Evolutionary conservation across 2,113 vertebrate species (phyloP), one percentile per base, ranked within the genome.

Genomic region (Burhinus oedicnemus): DNA sequence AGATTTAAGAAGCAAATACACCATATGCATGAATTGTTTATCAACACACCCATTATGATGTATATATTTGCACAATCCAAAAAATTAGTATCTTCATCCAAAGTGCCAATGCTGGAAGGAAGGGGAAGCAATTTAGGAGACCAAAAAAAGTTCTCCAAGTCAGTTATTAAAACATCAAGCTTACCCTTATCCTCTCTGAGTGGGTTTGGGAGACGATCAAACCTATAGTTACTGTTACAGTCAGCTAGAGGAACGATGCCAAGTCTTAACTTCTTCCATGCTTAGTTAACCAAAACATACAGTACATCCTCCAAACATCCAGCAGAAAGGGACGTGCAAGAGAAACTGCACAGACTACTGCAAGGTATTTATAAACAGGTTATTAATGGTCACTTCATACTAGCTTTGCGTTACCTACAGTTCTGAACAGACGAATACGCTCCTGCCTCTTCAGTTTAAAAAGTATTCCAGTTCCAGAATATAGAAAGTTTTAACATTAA

Each of bases 401-500:
- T 71, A 76, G 84, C 94, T 96, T 94, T 64, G 95, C 96, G 96
- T 87, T 79, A 94, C 88, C 75, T 80, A 1, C 80, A 90, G 82
- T 93, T 92, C 91, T 72, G 82, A 96, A 97, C 92, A 98, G 78
- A 84, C 57, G 60, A 85, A 95, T 80, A 68, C 83, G 95, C 95
- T 95, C 90, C 97, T 94, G 81, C 79, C 88, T 96, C 86, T 91
- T 96, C 95, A 54, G 82, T 94, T 97, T 89, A 79, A 83, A 97
- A 90, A 97, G 91, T 79, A 82, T 90, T 97, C 93, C 91, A 91
- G 79, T 91, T 97, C 96, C 88, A 96, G 83, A 98, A 97, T 60
- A 97, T 64, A 96, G 89, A 96, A 91, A 96, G 89, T 40, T 93
- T 97, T 93, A 96, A 98, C 97, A 98, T 98, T 98, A 98, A 98